Conservation (phyloP, 2,113 vertebrate genomes). For the Malurus elegans region DNA sequence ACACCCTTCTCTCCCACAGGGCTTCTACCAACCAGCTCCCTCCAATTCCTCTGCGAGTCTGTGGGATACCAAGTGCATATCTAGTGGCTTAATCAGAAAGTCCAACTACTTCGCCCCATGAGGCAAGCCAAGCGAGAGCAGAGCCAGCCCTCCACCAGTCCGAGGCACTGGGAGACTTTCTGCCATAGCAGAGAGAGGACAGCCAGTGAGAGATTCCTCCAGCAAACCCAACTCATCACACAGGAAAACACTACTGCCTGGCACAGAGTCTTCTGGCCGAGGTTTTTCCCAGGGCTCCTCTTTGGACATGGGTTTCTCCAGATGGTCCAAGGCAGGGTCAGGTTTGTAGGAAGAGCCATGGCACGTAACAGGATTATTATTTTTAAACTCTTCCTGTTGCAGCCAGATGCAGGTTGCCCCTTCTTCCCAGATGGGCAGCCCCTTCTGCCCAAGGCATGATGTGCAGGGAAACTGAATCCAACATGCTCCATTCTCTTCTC, state of each 20-base stretch:
- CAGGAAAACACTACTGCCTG: background rate
- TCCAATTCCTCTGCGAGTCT: background rate
- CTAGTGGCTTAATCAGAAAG: constrained; percentile 6
- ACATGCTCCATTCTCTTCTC: constrained; percentile 51
- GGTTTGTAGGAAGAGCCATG: constrained; percentile 43
- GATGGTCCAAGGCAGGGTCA: constrained; percentile 14
- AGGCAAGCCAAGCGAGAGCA: constrained; percentile 27
- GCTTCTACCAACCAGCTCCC: constrained; percentile 2
- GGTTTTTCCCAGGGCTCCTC: constrained; percentile 22
- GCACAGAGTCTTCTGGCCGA: constrained; percentile 5
- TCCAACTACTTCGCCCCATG: background rate
- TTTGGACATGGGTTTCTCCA: constrained; percentile 2
- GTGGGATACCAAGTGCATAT: constrained; percentile 30
- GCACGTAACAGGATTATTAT: constrained; percentile 31
- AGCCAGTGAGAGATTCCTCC: constrained; percentile 24
- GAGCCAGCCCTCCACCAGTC: constrained; percentile 10
- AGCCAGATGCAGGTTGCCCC: constrained; percentile 21
- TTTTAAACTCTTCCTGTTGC: constrained; percentile 43
- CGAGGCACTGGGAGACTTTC: constrained; percentile 43
- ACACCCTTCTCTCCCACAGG: background rate
- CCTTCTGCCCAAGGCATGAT: constrained; percentile 30
- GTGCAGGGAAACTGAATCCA: constrained; percentile 50
- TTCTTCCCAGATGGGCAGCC: constrained; percentile 35
- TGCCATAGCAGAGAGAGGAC: constrained; percentile 16
- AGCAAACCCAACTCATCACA: constrained; percentile 32